Base-by-base conservation (phyloP, 30 jellyfish, hydroid and myxozoan genomes). In the Cassiopea xamachana region DNA sequence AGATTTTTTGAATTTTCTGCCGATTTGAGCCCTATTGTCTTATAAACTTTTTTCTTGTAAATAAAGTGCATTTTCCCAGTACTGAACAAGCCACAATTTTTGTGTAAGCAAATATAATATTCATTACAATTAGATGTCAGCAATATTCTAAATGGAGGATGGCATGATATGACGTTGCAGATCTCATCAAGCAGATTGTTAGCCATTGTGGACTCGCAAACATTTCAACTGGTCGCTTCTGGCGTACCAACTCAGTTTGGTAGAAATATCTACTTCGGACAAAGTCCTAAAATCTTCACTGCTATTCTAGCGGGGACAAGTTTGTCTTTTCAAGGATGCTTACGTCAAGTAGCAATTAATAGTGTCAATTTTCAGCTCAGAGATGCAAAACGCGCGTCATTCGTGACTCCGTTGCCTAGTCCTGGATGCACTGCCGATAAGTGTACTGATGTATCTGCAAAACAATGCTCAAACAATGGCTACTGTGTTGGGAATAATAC, bases 271-370 rank as follows among this genome's bases (percentile, higher is more conserved):
- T 78, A 87, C 71, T 87, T 87, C 39, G 94, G 94, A 46, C 94
- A 76, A 48, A 87, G 94, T 49, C 80, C 85, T 1, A 70, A 69
- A 15, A 72, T 67, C n/a, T 87, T 76, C 73, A 79, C 94, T 1
- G 94, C 94, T 48, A 87, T 87, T 14, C 85, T 87, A 48, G 81
- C 79, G 10, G 94, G 94, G 17, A 87, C 74, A 16, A 87, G 84
- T n/a, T 48, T 87, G 50, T 77, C 94, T 1, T 87, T 76, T 69
- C 55, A 61, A 17, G 94, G 94, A 78, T 87, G 94, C 82, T 62
- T 87, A 2, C 73, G 51, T 12, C 77, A 68, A 7, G 49, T 87
- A 59, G 68, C 84, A 7, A 18, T 87, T 12, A 71, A 67, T 43
- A 18, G 69, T 46, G 49, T 10, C 46, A 27, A 0, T 13, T 27